Percentiles rank a stretch among this genome's conserved stretches.
These are phyloP conservation scores for Pinctada fucata DNA, from an alignment of 2,888 invertebrate species.

Conservation along the genomic window DNA sequence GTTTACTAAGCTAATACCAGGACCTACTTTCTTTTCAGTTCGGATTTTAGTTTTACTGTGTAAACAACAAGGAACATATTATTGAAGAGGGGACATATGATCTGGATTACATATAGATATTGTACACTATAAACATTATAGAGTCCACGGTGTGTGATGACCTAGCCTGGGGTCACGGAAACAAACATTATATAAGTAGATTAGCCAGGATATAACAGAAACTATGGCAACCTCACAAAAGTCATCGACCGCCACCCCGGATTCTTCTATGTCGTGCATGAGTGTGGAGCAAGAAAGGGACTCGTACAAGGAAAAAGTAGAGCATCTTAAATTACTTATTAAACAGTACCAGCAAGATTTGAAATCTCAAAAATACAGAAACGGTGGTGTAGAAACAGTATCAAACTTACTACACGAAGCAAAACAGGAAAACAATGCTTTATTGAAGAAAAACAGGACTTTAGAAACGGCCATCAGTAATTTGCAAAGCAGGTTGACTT, in stretches of 20 bases:
- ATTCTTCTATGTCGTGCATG: conserved; percentile 14
- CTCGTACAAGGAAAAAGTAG: conserved; percentile 57
- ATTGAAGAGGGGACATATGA: no score
- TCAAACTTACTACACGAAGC: conserved; percentile 64
- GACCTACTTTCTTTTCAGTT: no score
- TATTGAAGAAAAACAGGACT: conserved; percentile 56
- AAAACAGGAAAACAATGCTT: conserved; percentile 54
- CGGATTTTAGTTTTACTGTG: no score
- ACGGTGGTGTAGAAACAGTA: conserved; percentile 66
- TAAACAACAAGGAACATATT: no score
- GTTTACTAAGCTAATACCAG: no score
- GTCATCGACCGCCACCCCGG: conserved; percentile 23
- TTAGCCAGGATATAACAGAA: neutral
- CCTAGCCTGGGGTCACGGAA: no score
- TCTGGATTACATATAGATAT: no score
- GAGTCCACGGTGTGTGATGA: no score
- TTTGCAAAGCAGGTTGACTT: conserved; percentile 62
- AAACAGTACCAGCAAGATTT: conserved; percentile 59
- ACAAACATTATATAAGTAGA: no score
- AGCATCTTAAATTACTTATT: conserved; percentile 54
- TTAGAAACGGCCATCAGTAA: conserved; percentile 61
- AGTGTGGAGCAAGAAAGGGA: conserved; percentile 52
- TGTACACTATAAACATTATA: no score
- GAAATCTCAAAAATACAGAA: conserved; percentile 56
- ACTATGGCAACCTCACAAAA: conserved; percentile 18